Base-by-base conservation (phyloP, 2,797 vertebrate genomes). In the Amniataba percoides region DNA sequence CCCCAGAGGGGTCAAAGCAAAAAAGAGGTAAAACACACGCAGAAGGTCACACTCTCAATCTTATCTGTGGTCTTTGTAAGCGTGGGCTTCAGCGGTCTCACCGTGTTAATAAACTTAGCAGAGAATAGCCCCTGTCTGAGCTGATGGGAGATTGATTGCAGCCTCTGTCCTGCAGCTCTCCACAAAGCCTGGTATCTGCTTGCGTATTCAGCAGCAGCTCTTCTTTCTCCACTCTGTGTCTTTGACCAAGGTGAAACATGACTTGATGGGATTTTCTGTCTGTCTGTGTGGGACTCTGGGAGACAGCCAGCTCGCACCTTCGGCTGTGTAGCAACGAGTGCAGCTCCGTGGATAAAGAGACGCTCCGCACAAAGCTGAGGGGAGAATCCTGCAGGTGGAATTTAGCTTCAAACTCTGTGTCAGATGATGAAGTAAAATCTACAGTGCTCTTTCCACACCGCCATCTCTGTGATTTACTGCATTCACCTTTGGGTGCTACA, bases 181-280 rank as follows among this genome's bases (percentile, higher is more conserved):
- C 42, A 52, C 66, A 58, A 43, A 45, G 52, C 34, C 48, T 74
- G 46, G 53, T 64, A 45, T 80, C 79, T 81, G 77, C 77, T 85
- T 82, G 46, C 63, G 80, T 68, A 78, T 83, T 82, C 84, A 73
- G 84, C 74, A 53, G 71, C 81, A 18, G 78, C 39, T 71, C 79
- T 31, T 74, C 65, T 64, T 55, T 48, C 65, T 61, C 51, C 57
- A 2, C 71, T 65, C 55, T 4, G 34, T 5, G 73, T 76, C 83
- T 85, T 79, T 82, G 72, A 66, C 64, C 77, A 82, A 83, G 83
- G 87, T 83, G 75, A 84, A 78, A 80, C 74, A 51, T 34, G 52
- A 39, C 80, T 56, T 58, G 51, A 67, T 76, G 74, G 65, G 27
- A 51, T 82, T 78, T 3, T 74, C 57, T 55, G 11, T 55, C 74